Base-by-base conservation (phyloP, 1,140 invertebrate species). In the Drosophila pseudoananassae region DNA sequence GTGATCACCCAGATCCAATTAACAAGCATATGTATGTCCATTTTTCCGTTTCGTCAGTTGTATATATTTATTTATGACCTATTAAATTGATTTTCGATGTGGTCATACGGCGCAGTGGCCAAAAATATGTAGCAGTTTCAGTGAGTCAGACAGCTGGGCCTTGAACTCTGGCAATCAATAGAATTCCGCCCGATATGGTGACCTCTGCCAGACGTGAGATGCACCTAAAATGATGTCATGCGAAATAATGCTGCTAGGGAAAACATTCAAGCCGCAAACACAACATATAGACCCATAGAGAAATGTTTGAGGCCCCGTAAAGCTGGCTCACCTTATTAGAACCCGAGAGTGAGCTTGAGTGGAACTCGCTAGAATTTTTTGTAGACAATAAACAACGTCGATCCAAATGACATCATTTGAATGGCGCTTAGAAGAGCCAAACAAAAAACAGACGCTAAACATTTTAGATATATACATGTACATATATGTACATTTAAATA, bases 141-240 rank as follows among this genome's bases (percentile, higher is more conserved):
- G 33, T 81, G 74, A 79, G 53, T 79, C 80, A 84, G 36, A 49
- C 38, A 20, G 43, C 49, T 63, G 14, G 36, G 49, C 72, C 74
- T 65, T 85, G 80, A 84, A 85, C 80, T 81, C 55, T 56, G 66
- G 33, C 56, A 80, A 84, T 84, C 80, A 80, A 85, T 85, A 85
- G 17, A 40, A 57, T 60, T 61, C 10, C 14, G 50, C 20, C 40
- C 5, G 25, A 27, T 6, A 27, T 27, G 5, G 25, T 27, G 5
- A 27, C 58, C 23, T 23, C 38, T 46, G 49, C 31, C 38, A 51
- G 27, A 25, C 10, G 47, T 31, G 50, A 68, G 58, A 49, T 84
- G 80, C 72, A 76, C 56, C 36, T 17, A 29, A 27, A 61, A 85
- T 85, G 80, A 85, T 83, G 80, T 83, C 80, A 84, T 76, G 57